phyloP scores from a whole-genome alignment of 2,113 vertebrate genomes.

The Chloroceryle aenea region DNA sequence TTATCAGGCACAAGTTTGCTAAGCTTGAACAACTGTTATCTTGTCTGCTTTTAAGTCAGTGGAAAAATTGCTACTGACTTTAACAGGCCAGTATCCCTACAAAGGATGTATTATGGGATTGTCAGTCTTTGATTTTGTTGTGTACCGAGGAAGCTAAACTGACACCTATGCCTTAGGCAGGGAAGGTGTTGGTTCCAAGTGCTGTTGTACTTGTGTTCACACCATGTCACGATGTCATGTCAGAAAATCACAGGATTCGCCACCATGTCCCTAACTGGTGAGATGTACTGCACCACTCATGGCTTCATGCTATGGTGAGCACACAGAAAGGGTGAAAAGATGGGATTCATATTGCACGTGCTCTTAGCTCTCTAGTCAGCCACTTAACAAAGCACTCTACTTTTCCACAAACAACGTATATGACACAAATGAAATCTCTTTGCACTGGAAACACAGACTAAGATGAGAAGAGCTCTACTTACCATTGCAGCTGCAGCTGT shows the following conservation, averaged over 20 bases:
- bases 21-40: background rate
- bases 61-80: background rate
- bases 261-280: background rate
- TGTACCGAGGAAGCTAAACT: background rate
- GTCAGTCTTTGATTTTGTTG: background rate
- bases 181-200: background rate
- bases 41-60: background rate
- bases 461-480: constrained; percentile 65
- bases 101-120: background rate
- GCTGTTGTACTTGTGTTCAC: background rate
- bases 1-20: background rate
- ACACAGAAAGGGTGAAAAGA: background rate
- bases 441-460: background rate
- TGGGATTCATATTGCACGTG: background rate
- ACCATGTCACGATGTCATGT: background rate
- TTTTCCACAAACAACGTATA: background rate
- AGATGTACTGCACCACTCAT: background rate
- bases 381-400: constrained; percentile 13
- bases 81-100: background rate
- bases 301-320: background rate
- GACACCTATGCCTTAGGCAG: background rate
- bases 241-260: background rate
- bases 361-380: constrained; percentile 2
- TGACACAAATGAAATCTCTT: background rate
- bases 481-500: constrained; percentile 87